Percentiles rank a stretch among this genome's conserved stretches.
These are phyloP conservation scores for Steatornis caripensis DNA, from an alignment of 2,113 vertebrate genomes.

Conservation along the genomic window DNA sequence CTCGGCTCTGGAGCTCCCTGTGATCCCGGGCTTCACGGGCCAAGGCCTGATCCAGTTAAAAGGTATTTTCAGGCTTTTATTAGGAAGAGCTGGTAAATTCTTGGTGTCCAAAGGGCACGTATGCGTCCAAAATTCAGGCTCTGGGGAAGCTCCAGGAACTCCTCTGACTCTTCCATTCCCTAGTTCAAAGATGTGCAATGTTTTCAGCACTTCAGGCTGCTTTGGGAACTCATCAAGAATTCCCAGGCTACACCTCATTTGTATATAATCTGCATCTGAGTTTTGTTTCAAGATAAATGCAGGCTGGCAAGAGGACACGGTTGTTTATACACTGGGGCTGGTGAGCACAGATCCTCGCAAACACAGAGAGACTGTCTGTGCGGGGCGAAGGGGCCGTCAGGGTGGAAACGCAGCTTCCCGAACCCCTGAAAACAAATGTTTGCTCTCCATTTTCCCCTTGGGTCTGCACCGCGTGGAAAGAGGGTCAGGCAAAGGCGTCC, in stretches of 20 bases:
- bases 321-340: not conserved
- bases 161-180: not conserved
- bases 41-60: not conserved
- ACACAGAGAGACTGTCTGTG: not conserved
- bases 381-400: not conserved
- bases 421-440: conserved; percentile 13
- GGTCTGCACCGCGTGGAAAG: conserved; percentile 14
- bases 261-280: not conserved
- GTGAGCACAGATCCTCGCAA: not conserved
- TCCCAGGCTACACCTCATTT: not conserved
- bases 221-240: not conserved
- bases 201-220: not conserved
- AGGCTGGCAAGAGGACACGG: not conserved
- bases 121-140: not conserved
- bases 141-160: not conserved
- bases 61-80: not conserved
- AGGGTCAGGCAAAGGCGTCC: not conserved
- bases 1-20: not conserved
- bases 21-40: fast-evolving
- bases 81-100: not conserved
- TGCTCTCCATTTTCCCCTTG: conserved; percentile 11
- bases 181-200: not conserved
- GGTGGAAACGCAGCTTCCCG: conserved; percentile 15
- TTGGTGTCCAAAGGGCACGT: not conserved
- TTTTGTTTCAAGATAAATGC: not conserved